Base-by-base conservation (phyloP, 2,888 invertebrate species). In the Pollenia labialis region DNA sequence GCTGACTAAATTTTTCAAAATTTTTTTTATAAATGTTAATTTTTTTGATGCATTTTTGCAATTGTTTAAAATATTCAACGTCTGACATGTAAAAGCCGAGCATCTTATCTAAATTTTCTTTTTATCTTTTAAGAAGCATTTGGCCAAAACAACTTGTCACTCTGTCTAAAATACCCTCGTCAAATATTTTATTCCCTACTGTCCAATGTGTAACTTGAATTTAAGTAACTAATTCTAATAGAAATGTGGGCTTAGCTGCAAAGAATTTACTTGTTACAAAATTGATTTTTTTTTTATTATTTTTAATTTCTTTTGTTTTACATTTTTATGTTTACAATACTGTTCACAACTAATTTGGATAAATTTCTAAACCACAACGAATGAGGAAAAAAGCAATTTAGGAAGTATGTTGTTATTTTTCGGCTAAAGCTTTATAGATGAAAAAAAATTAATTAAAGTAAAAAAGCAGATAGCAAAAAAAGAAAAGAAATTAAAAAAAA, bases 271-370 rank as follows among this genome's bases (percentile, higher is more conserved):
- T 56, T 56, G 56, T 56, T 23, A 23, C 18, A 56, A 32, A 32
- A 32, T 32, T 32, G 4, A 32, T 0, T 32, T 32, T 32, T 32
- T 4, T 52, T 42, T 10, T 16, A 8, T 40, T 23, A 12, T 52
- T 54, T 54, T 14, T 11, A 11, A 7, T 42, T 18, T 42, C 2
- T 56, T 46, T n/a, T 16, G 7, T 52, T 18, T 14, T 16, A 7
- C 4, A 12, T 46, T 23, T 32, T 66, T 58, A 56, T 32, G 6
- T 48, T 11, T 40, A 14, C 12, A 56, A 32, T 68, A 52, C 18
- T 69, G 69, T 60, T 68, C 60, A 69, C 68, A 79, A 79, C 68
- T 69, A 80, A 80, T 80, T 71, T 80, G 69, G 14, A 18, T 60
- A 71, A 54, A 52, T 46, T 54, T 54, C 62, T 16, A 54, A 80